A percentile compares a stretch with the other conserved stretches of the same genome.
Evolutionary conservation across 2,797 vertebrate species (phyloP).

Genomic region (Propithecus deckenii): DNA sequence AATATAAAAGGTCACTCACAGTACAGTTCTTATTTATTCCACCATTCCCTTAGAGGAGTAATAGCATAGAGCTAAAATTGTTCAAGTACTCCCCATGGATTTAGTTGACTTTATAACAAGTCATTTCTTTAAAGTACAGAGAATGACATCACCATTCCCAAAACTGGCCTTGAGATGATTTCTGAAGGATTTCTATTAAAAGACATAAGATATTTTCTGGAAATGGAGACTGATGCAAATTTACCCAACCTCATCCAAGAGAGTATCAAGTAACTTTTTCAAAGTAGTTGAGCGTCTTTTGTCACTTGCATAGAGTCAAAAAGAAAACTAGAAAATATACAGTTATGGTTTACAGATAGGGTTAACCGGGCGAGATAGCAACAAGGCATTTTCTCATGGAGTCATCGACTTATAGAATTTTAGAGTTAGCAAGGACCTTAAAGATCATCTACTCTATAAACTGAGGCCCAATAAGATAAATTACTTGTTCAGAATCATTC

Average conservation of each 20-base stretch:
- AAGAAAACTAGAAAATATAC: conserved; percentile 50
- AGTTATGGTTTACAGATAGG: not conserved
- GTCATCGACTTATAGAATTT: not conserved
- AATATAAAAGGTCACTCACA: conserved; percentile 14
- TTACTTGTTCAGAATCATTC: not conserved
- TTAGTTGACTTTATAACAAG: conserved; percentile 22
- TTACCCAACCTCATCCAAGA: conserved; percentile 24
- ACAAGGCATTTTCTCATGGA: not conserved
- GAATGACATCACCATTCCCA: not conserved
- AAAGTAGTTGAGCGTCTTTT: conserved; percentile 14
- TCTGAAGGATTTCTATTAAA: conserved; percentile 38
- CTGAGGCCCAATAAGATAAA: not conserved
- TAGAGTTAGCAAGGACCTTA: not conserved
- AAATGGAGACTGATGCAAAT: conserved; percentile 67
- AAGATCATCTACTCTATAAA: not conserved
- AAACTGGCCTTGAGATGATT: conserved; percentile 6
- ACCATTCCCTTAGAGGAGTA: not conserved
- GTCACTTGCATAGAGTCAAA: conserved; percentile 43
- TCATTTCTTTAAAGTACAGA: conserved; percentile 64
- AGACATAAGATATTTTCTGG: conserved; percentile 60
- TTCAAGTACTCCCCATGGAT: not conserved
- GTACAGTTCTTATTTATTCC: conserved; percentile 23
- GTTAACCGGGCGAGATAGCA: not conserved
- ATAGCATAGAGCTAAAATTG: not conserved
- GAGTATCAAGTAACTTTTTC: conserved; percentile 51